phyloP scores from a whole-genome alignment of 2,113 vertebrate species.

The Carlito syrichta region DNA sequence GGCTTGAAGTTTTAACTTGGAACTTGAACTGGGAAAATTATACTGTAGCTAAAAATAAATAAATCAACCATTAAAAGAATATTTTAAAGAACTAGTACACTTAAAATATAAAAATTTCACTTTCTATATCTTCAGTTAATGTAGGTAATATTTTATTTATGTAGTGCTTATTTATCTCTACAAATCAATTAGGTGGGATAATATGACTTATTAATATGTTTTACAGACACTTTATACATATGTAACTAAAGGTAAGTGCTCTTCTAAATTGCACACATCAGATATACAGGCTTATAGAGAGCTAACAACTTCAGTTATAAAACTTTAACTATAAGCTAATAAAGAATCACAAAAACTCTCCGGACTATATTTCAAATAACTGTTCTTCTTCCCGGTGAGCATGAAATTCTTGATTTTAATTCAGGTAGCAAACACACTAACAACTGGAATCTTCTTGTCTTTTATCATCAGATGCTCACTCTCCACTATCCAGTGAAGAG shows the following conservation, averaged over 20 bases:
- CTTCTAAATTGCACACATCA: background rate
- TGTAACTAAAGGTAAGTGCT: background rate
- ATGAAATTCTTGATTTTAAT: background rate
- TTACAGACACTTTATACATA: background rate
- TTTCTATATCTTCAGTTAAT: background rate
- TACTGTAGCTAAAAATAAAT: background rate
- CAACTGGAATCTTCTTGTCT: background rate
- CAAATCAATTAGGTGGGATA: background rate
- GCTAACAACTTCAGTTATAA: background rate
- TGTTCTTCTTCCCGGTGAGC: background rate
- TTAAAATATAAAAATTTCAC: background rate
- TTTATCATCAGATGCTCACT: background rate
- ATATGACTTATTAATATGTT: background rate
- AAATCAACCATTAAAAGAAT: background rate
- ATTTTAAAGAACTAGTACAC: background rate
- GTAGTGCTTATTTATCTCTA: background rate
- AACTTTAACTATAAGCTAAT: background rate
- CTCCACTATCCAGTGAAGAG: background rate
- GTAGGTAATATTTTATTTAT: background rate
- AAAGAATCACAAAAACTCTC: background rate
- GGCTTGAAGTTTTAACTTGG: too few species aligned
- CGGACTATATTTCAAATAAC: background rate
- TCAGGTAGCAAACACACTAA: background rate
- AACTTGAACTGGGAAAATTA: too few species aligned
- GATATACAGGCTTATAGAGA: background rate